Evolutionary conservation across 2,888 invertebrate genomes (phyloP).

Genomic region (Eristalinus sepulchralis): DNA sequence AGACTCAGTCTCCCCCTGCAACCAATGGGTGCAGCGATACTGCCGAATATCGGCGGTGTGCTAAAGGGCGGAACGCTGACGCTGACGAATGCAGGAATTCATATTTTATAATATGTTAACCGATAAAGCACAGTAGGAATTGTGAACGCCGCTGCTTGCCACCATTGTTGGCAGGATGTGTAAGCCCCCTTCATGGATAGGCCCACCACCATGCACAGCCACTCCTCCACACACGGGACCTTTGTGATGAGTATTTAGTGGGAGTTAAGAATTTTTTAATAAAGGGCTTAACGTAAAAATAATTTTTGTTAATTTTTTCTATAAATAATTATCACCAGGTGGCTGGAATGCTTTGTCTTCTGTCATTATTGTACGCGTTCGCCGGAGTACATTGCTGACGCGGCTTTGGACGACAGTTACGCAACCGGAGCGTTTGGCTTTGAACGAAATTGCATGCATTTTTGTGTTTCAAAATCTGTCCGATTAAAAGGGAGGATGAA

Average conservation of each 20-base stretch:
- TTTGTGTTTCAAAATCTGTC: too few relatives aligned
- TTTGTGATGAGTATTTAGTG: not conserved
- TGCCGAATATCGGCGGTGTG: not conserved
- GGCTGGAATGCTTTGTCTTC: constrained; percentile 60
- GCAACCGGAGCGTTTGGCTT: not conserved
- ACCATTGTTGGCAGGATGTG: constrained; percentile 34
- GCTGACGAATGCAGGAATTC: constrained; percentile 62
- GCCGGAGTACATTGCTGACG: constrained; percentile 17
- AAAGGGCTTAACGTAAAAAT: constrained; percentile 40
- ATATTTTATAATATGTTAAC: constrained; percentile 66
- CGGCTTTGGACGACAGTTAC: not conserved
- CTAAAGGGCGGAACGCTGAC: constrained; percentile 24
- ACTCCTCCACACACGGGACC: not conserved
- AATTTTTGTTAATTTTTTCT: constrained; percentile 13
- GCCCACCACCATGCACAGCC: not conserved
- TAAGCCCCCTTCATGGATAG: constrained; percentile 6
- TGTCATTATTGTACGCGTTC: not conserved
- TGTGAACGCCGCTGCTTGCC: not conserved
- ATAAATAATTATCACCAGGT: constrained; percentile 27
- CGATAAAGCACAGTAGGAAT: constrained; percentile 31
- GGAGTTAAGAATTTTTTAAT: constrained; percentile 58
- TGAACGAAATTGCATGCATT: not conserved
- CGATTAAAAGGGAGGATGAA: too few relatives aligned
- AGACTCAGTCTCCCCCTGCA: not conserved
- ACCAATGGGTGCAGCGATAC: not conserved